Base-by-base conservation (phyloP, 2,888 invertebrate species). In the Tenthredo livida region DNA sequence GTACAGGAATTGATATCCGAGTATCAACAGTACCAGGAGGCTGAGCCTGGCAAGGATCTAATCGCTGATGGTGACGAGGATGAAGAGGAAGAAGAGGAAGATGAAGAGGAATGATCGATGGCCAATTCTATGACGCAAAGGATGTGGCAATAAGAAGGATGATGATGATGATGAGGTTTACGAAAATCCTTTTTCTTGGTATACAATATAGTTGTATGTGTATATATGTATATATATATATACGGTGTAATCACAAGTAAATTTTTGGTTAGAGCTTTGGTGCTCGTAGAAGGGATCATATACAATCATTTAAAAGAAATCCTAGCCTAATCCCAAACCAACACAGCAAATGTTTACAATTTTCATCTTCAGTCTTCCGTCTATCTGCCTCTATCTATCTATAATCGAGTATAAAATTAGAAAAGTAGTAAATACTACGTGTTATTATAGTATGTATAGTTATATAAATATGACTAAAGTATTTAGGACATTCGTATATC, bases 21-120 rank as follows among this genome's bases (percentile, higher is more conserved):
- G 93, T 98, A 98, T 94, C 98, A 98, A 94, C 98, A 98, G 94
- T 98, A 98, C 94, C 98, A 98, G 94, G 98, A 98, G 93, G 98
- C 97, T 17, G 80, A 80, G 85, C 86, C 73, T n/a, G 61, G 43
- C 33, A 25, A 43, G 40, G 75, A 75, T 40, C 29, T 75, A 37
- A 72, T 85, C 7, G 70, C 85, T 5, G 86, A 83, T 6, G 78
- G 86, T 15, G 85, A 84, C 15, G 84, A 88, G 5, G 86, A 87
- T 0, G 70, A 25, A 0, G 86, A 88, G 40, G 86, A 54, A 0
- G 85, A 85, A 10, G 58, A 80, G 2, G 86, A 86, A 0, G 21
- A 80, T 9, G 87, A 86, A n/a, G 85, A 87, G n/a, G 85, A 86
- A 58, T 29, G 37, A 37, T 15, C 2, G 7, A n/a, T 40, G 70